These are phyloP conservation scores for Drosophila diplacantha DNA, from an alignment of 2,888 invertebrate species.

Conservation along the genomic window DNA sequence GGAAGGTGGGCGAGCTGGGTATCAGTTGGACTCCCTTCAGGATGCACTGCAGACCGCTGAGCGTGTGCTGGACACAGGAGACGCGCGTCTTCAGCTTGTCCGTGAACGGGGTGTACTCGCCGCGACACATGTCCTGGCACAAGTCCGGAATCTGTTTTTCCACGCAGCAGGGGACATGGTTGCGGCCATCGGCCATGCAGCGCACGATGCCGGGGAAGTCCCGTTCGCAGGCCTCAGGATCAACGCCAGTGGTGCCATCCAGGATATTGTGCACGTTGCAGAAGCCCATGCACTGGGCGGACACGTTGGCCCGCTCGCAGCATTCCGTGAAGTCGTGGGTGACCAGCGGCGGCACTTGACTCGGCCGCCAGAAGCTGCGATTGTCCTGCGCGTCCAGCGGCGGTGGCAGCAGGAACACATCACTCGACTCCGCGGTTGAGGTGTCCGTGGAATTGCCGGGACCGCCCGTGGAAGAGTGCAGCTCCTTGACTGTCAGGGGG, in stretches of 20 bases:
- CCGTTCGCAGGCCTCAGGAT: slow-evolving; percentile 88
- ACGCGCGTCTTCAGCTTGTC: slow-evolving; percentile 90
- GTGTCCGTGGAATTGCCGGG: slow-evolving; percentile 44
- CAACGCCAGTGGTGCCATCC: slow-evolving; percentile 87
- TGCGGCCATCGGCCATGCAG: slow-evolving; percentile 88
- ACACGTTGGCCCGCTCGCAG: slow-evolving; percentile 84
- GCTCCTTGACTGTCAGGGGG: slow-evolving; percentile 58
- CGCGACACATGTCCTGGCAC: slow-evolving; percentile 90
- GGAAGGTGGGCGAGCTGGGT: slow-evolving; percentile 85
- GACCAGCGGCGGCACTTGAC: slow-evolving; percentile 74
- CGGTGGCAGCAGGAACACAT: slow-evolving; percentile 72
- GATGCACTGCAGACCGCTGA: slow-evolving; percentile 89
- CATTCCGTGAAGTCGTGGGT: slow-evolving; percentile 90
- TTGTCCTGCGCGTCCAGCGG: slow-evolving; percentile 72
- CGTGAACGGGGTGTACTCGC: slow-evolving; percentile 90
- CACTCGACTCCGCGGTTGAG: slow-evolving; percentile 60
- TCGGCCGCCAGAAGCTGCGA: slow-evolving; percentile 73
- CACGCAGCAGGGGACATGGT: slow-evolving; percentile 91
- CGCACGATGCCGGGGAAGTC: slow-evolving; percentile 89
- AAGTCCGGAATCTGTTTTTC: slow-evolving; percentile 89
- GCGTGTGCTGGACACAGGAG: slow-evolving; percentile 89
- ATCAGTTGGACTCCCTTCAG: slow-evolving; percentile 85
- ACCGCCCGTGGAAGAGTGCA: slow-evolving; percentile 41
- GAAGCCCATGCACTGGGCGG: slow-evolving; percentile 86
- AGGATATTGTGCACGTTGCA: slow-evolving; percentile 88